Evolutionary conservation across 1,140 invertebrate species (phyloP).

Genomic region (Drosophila micromelanica): DNA sequence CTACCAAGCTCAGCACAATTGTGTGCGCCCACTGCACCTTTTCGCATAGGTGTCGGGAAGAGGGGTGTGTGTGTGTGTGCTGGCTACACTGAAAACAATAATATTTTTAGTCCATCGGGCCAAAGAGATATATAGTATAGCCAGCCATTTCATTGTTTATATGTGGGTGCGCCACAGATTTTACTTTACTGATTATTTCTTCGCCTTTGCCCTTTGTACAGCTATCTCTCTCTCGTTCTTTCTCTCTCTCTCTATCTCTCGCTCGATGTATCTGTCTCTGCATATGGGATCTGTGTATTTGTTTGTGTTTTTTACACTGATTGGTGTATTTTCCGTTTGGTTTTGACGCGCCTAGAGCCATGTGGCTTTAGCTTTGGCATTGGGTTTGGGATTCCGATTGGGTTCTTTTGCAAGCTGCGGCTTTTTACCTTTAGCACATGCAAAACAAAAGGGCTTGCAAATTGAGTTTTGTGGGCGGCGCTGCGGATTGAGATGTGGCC

Average conservation of each 20-base stretch:
- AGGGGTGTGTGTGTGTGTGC: background rate
- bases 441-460: constrained; percentile 67
- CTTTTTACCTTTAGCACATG: constrained; percentile 73
- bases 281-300: constrained; percentile 11
- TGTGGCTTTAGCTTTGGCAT: constrained; percentile 68
- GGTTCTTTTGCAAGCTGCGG: constrained; percentile 32
- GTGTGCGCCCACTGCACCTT: constrained; percentile 32
- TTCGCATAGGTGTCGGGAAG: constrained; percentile 27
- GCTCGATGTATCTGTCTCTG: constrained; percentile 14
- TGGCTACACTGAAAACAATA: constrained; percentile 56
- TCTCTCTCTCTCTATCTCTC: constrained; percentile 10
- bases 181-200: constrained; percentile 79
- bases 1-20: constrained; percentile 74
- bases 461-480: constrained; percentile 48
- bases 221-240: constrained; percentile 14
- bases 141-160: constrained; percentile 75
- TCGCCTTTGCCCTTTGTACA: constrained; percentile 54
- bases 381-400: constrained; percentile 22
- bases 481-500: background rate
- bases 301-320: constrained; percentile 75
- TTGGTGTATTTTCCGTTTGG: constrained; percentile 80
- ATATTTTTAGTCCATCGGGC: constrained; percentile 65
- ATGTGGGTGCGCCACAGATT: constrained; percentile 76
- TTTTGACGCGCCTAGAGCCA: constrained; percentile 73
- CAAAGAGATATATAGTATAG: constrained; percentile 57